A percentile compares a stretch with the other conserved stretches of the same genome.
These are phyloP conservation scores for Aplodontia rufa DNA, from an alignment of 2,113 vertebrate species.

Conservation along the genomic window DNA sequence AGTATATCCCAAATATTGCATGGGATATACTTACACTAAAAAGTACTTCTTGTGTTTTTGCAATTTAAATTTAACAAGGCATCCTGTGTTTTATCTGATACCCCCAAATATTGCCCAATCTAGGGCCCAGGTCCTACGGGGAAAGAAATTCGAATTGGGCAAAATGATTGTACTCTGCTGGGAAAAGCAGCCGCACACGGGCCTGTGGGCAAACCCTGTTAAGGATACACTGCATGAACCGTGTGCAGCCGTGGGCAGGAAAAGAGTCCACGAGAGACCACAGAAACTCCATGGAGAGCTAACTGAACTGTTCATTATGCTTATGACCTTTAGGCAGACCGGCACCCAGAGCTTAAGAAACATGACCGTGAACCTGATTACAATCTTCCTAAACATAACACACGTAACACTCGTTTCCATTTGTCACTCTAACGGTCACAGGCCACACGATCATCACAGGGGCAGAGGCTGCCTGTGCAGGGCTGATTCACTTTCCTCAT, in stretches of 20 bases:
- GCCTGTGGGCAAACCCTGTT: accelerated
- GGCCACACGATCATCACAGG: not conserved
- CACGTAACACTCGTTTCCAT: not conserved
- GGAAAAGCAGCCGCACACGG: accelerated
- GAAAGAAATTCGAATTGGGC: too few species aligned
- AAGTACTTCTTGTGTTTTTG: not conserved
- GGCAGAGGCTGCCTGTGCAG: not conserved
- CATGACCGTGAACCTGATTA: not conserved
- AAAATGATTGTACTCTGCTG: accelerated
- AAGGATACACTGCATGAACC: too few species aligned
- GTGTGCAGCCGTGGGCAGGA: not conserved
- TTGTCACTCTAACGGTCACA: not conserved
- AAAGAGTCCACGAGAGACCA: not conserved
- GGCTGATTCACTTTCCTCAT: not conserved
- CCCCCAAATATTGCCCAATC: too few species aligned
- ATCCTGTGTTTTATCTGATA: not conserved
- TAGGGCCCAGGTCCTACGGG: too few species aligned
- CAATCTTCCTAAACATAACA: not conserved
- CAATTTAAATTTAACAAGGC: not conserved
- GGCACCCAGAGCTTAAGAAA: not conserved
- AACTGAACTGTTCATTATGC: not conserved
- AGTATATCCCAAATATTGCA: not conserved
- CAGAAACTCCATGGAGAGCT: not conserved
- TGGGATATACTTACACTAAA: not conserved
- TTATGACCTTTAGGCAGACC: not conserved